Percentiles rank a stretch among this genome's conserved stretches.
Evolutionary conservation across 2,797 vertebrate genomes (phyloP).

Genomic region (Coracias cyanogaster): DNA sequence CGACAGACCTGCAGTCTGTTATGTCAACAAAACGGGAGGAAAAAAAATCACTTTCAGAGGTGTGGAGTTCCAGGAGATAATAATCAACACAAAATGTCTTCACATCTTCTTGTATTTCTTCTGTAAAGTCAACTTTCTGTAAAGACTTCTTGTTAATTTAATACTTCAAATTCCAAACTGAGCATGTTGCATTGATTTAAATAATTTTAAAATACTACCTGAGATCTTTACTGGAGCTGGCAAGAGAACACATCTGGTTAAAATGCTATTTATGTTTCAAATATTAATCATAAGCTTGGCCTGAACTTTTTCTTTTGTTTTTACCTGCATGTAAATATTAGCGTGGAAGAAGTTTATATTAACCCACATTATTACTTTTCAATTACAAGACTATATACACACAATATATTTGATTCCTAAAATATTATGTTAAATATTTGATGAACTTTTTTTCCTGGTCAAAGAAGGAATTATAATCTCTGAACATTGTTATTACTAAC

Average conservation of each 20-base stretch:
- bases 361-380: neutral
- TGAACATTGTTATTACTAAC: neutral
- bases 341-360: neutral
- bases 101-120: neutral
- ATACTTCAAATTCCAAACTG: neutral
- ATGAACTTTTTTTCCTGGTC: neutral
- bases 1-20: neutral
- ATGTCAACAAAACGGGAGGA: neutral
- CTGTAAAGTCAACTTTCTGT: neutral
- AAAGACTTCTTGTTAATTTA: neutral
- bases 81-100: neutral
- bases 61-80: neutral
- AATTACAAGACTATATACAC: neutral
- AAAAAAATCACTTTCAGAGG: neutral
- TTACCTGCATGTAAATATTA: neutral
- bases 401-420: neutral
- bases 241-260: neutral
- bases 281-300: neutral
- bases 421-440: neutral
- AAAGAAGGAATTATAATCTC: neutral
- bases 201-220: neutral
- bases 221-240: neutral
- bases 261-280: neutral
- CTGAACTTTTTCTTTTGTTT: neutral
- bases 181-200: neutral